Evolutionary conservation across 1,140 invertebrate genomes (phyloP).

Genomic region (Cepaea nemoralis): DNA sequence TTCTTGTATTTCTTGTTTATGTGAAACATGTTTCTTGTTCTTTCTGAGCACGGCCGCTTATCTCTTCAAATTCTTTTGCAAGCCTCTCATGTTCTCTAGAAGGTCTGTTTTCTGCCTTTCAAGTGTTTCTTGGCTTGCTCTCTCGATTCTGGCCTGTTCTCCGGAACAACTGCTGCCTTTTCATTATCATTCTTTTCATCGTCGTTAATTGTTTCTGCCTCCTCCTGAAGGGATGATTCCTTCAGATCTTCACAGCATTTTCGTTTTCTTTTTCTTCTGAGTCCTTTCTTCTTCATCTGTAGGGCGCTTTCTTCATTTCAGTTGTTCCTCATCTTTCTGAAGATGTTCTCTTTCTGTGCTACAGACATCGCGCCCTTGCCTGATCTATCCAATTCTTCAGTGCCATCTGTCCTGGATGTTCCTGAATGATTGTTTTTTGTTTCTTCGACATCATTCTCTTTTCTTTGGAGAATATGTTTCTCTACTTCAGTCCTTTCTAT

Average conservation of each 20-base stretch:
- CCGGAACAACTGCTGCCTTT: no score
- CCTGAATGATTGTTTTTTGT: neutral
- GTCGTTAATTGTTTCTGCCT: conserved; percentile 7
- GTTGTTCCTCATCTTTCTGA: neutral
- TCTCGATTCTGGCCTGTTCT: no score
- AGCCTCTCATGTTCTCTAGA: neutral
- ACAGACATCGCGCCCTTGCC: no score
- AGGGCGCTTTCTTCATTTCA: no score
- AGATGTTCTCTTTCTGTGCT: neutral
- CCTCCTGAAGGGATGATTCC: neutral
- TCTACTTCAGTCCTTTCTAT: neutral
- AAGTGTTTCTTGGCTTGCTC: neutral
- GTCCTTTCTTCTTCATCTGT: no score
- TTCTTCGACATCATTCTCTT: neutral
- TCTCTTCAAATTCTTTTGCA: neutral
- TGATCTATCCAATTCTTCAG: no score
- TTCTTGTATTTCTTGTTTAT: neutral
- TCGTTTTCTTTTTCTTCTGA: neutral
- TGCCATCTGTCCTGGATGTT: neutral
- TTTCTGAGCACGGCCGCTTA: neutral
- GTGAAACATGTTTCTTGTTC: neutral
- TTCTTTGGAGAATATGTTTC: neutral
- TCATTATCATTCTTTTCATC: neutral
- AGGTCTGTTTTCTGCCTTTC: neutral
- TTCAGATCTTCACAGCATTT: no score